phyloP scores from a whole-genome alignment of 2,797 vertebrate genomes.

The Enteromius unitaeniatus region DNA sequence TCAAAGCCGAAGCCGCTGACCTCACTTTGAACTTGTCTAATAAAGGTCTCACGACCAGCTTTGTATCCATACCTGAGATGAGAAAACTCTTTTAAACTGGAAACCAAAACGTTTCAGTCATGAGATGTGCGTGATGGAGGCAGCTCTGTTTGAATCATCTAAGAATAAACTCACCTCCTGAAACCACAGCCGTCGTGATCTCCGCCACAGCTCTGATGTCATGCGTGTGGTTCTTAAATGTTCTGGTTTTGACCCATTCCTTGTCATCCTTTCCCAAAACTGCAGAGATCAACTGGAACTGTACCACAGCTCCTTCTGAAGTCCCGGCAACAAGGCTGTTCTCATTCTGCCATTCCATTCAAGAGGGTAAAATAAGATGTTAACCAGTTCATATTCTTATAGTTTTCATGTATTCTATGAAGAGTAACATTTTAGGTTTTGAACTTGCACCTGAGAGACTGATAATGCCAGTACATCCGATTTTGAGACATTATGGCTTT shows the following conservation, averaged over 20 bases:
- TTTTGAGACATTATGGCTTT: slow-evolving; percentile 81
- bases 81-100: not conserved
- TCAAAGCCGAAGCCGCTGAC: slow-evolving; percentile 78
- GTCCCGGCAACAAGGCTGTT: slow-evolving; percentile 91
- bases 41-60: slow-evolving; percentile 89
- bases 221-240: slow-evolving; percentile 91
- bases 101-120: not conserved
- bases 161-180: slow-evolving; percentile 81
- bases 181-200: slow-evolving; percentile 84
- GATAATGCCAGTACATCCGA: slow-evolving; percentile 85
- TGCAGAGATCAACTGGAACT: slow-evolving; percentile 87
- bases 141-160: not conserved
- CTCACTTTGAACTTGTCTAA: slow-evolving; percentile 88
- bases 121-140: not conserved
- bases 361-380: not conserved
- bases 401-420: not conserved
- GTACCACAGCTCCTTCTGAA: slow-evolving; percentile 85
- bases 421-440: not conserved
- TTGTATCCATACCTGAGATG: slow-evolving; percentile 87
- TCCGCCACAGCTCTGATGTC: slow-evolving; percentile 88
- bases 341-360: slow-evolving; percentile 76
- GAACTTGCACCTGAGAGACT: slow-evolving; percentile 78
- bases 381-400: not conserved
- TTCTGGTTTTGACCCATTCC: slow-evolving; percentile 89
- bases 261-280: slow-evolving; percentile 74